A percentile compares a stretch with the other conserved stretches of the same genome.
Conservation (phyloP, 2,888 invertebrate genomes). For the Apodemia hepburni region DNA sequence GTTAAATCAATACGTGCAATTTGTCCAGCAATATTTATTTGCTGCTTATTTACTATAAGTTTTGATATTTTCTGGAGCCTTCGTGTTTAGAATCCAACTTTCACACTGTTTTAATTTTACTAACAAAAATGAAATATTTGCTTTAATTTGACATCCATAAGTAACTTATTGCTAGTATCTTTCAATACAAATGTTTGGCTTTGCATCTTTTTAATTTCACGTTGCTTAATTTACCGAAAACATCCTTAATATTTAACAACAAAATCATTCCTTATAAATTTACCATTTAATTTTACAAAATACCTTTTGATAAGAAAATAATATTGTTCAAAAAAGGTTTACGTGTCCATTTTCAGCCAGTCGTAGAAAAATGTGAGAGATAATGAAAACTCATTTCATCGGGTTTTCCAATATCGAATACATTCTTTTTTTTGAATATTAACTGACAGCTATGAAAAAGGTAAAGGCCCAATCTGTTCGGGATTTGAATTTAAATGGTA, state of each 20-base stretch:
- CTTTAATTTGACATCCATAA: too few species aligned
- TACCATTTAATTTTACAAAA: background rate
- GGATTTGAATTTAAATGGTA: constrained; percentile 34
- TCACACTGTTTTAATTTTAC: too few species aligned
- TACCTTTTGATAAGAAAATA: constrained; percentile 13
- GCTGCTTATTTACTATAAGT: too few species aligned
- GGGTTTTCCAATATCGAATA: constrained; percentile 24
- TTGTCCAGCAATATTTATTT: too few species aligned
- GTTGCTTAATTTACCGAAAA: background rate
- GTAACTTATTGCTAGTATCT: too few species aligned
- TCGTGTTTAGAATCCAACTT: too few species aligned
- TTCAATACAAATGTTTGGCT: too few species aligned
- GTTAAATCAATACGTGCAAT: too few species aligned
- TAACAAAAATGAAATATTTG: too few species aligned
- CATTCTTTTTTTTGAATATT: constrained; percentile 30
- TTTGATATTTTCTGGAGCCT: too few species aligned
- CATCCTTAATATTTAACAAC: background rate
- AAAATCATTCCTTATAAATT: background rate
- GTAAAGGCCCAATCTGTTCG: constrained; percentile 31
- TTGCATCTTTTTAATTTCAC: background rate
- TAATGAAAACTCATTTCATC: constrained; percentile 23
- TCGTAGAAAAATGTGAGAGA: constrained; percentile 10
- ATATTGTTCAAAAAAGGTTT: constrained; percentile 11
- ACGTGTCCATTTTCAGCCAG: constrained; percentile 14
- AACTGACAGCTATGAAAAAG: constrained; percentile 34